phyloP scores from a whole-genome alignment of 35 echinoderm and acorn worm species.

The Ophioderma brevispina region DNA sequence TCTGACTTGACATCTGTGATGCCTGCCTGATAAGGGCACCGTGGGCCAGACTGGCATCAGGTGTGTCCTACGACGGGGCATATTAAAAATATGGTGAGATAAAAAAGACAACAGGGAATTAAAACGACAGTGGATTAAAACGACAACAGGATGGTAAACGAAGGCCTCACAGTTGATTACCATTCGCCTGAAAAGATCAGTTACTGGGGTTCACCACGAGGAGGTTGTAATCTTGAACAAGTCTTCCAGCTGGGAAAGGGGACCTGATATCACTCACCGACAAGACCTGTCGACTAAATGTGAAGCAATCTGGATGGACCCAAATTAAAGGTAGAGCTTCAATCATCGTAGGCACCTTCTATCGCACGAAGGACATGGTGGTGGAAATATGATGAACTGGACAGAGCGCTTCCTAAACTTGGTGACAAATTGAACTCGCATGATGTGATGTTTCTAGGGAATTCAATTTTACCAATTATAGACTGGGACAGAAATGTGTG shows the following conservation, averaged over 20 bases:
- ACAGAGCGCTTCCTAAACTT: background rate
- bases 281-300: background rate
- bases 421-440: slow-evolving; percentile 23
- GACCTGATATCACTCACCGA: background rate
- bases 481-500: background rate
- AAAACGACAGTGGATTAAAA: no score
- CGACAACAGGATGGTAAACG: no score
- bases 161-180: no score
- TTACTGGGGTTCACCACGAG: no score
- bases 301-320: slow-evolving; percentile 28
- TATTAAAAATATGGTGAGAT: no score
- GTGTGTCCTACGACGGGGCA: no score
- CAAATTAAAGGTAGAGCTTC: slow-evolving; percentile 30
- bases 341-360: slow-evolving; percentile 19
- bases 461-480: background rate
- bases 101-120: no score
- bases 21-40: no score
- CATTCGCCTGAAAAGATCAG: no score
- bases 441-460: background rate
- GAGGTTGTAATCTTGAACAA: no score
- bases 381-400: background rate
- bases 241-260: slow-evolving; percentile 20
- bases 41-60: no score
- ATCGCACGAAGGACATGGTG: background rate
- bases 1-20: no score